Evolutionary conservation across 2,113 vertebrate species (phyloP), one percentile per base, ranked within the genome.

Genomic region (Nansenia antarctica): DNA sequence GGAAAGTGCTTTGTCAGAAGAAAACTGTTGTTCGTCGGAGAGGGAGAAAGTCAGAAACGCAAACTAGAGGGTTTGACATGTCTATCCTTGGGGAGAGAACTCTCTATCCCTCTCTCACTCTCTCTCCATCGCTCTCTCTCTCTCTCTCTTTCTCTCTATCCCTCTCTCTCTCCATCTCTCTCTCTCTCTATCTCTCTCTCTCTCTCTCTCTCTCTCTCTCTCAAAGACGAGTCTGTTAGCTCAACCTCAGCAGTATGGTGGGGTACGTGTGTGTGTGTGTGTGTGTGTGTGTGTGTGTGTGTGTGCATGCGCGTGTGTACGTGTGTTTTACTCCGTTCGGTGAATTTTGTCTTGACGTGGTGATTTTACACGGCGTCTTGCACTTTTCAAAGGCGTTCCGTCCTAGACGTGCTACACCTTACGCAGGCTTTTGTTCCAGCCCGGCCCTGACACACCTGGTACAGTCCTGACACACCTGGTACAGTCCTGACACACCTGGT

Each of bases 1-100:
- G 62, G 61, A 85, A 87, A 88, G 85, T 77, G 87, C 86, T 87
- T 88, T 84, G 89, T 88, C 85, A 88, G 85, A 88, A n/a, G 82
- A 72, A 86, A 87, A 83, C 67, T 82, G 79, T 82, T 82, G 80
- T 85, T 85, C 85, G 64, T 78, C 39, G 61, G 64, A 22, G 15
- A 35, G 26, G 7, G 71, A 77, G 34, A 83, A 86, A 88, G 86
- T 87, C 83, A 85, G 79, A 88, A 87, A 85, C 68, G 85, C 86
- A 82, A 85, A 88, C 82, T 86, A 88, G 79, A 80, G 80, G 62
- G 55, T 90, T 87, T 85, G 85, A 90, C 82, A 76, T 82, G 83
- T 79, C 65, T 82, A 84, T 85, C 83, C 74, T 74, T 20, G 62
- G 80, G 82, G 81, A 85, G 69, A 84, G 70, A 80, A 3, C 14